Percentiles rank a stretch among this genome's conserved stretches.
Conservation (phyloP, 1,140 invertebrate genomes). For the Pseudomyrmex flavicornis region DNA sequence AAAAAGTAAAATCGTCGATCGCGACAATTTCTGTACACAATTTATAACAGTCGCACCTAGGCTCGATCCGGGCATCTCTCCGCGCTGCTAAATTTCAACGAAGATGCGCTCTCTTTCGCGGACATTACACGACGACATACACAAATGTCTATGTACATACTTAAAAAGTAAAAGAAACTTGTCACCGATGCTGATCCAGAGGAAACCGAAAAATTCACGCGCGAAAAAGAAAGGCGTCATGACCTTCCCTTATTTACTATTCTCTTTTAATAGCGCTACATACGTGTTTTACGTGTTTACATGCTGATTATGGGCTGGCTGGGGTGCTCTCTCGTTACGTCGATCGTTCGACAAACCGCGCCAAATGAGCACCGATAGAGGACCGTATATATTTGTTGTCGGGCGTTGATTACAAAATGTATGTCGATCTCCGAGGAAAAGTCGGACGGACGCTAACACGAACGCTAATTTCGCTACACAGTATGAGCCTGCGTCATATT, state of each 20-base stretch:
- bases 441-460: constrained; percentile 58
- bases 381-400: constrained; percentile 35
- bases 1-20: constrained; percentile 80
- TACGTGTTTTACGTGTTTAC: constrained; percentile 55
- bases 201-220: constrained; percentile 68
- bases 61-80: constrained; percentile 60
- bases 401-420: constrained; percentile 51
- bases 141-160: constrained; percentile 77
- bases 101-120: background rate
- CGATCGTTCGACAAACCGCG: constrained; percentile 62
- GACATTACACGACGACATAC: constrained; percentile 39
- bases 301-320: constrained; percentile 62
- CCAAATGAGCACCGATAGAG: constrained; percentile 65
- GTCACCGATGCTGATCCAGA: constrained; percentile 60
- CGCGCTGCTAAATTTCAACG: constrained; percentile 12
- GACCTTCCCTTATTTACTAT: constrained; percentile 58
- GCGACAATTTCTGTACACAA: constrained; percentile 70
- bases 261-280: constrained; percentile 6
- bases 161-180: constrained; percentile 70
- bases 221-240: constrained; percentile 64
- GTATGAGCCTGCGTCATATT: constrained; percentile 37
- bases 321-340: constrained; percentile 56
- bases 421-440: constrained; percentile 57
- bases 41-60: constrained; percentile 63
- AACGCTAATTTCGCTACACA: constrained; percentile 34